phyloP scores from a whole-genome alignment of 2,113 vertebrate genomes.

The Vidua macroura region DNA sequence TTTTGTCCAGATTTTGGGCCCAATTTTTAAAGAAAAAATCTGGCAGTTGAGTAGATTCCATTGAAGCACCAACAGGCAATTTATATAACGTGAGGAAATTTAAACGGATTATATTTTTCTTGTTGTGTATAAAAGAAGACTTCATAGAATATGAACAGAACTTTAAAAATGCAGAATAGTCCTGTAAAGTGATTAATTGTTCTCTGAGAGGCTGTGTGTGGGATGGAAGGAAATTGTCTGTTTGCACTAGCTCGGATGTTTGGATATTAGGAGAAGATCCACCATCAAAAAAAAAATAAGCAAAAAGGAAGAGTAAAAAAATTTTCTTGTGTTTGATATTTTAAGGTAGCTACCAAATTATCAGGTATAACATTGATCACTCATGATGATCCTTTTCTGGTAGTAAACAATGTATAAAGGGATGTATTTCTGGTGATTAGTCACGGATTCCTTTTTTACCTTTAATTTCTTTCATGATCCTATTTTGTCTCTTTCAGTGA shows the following conservation, averaged over 20 bases:
- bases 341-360: neutral
- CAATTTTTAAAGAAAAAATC: neutral
- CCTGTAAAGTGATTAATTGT: neutral
- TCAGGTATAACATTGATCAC: fast-evolving
- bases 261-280: neutral
- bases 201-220: neutral
- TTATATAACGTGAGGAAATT: neutral
- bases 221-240: neutral
- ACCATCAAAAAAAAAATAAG: too few species aligned
- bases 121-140: neutral
- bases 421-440: neutral
- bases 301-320: neutral
- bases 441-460: neutral
- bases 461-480: neutral
- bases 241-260: neutral
- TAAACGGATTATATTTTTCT: neutral
- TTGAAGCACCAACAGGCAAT: neutral
- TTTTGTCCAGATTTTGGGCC: neutral
- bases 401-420: neutral
- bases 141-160: neutral
- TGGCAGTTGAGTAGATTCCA: neutral
- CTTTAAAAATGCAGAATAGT: neutral
- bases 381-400: neutral
- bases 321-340: neutral
- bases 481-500: neutral